Evolutionary conservation across 2,113 vertebrate species (phyloP).

Genomic region (Scalopus aquaticus): DNA sequence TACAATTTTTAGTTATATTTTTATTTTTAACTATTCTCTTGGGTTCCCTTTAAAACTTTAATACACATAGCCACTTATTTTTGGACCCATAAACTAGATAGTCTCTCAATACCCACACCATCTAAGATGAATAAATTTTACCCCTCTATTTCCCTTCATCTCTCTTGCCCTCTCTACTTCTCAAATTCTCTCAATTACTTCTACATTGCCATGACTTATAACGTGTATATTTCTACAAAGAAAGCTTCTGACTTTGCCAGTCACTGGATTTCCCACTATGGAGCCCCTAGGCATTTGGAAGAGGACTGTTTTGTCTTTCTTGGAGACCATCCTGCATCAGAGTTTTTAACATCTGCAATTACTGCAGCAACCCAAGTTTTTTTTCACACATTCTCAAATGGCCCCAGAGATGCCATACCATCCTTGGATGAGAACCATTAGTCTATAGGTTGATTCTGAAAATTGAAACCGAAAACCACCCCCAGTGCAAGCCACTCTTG

Average conservation of each 20-base stretch:
- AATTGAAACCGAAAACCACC: not conserved
- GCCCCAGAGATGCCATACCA: not conserved
- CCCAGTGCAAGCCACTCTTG: not conserved
- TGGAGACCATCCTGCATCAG: not conserved
- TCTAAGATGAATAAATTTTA: not conserved
- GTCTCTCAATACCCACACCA: not conserved
- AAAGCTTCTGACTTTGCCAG: not conserved
- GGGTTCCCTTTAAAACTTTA: not conserved
- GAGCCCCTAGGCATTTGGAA: not conserved
- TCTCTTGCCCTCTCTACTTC: not conserved
- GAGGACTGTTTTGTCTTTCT: not conserved
- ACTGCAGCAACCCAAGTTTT: not conserved
- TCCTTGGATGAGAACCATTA: not conserved
- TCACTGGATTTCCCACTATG: not conserved
- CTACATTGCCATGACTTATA: not conserved
- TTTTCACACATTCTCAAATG: not conserved
- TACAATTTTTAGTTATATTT: not conserved
- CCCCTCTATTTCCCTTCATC: not conserved
- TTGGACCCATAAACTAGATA: not conserved
- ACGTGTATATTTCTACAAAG: not conserved
- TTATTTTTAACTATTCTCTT: not conserved
- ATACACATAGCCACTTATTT: not conserved
- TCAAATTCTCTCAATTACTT: slow-evolving; percentile 11
- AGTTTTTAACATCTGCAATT: slow-evolving; percentile 8
- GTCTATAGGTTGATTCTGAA: not conserved